Base-by-base conservation (phyloP, 2,113 vertebrate genomes). In the Tachycineta bicolor region DNA sequence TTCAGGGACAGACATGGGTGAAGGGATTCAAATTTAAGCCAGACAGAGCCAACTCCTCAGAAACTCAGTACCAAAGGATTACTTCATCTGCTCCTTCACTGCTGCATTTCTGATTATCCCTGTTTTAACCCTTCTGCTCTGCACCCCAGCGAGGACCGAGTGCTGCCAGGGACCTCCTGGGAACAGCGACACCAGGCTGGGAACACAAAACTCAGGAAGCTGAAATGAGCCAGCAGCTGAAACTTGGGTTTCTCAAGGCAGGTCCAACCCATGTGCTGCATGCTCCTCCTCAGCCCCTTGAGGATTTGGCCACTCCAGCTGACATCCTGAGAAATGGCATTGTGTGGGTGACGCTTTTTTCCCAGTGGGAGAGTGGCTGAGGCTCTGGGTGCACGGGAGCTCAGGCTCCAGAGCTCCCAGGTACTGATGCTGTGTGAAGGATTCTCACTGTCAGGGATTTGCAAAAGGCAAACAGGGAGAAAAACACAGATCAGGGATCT, bases 241-340 rank as follows among this genome's bases (percentile, higher is more conserved):
- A 62, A 59, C n/a, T 20, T 9, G 0, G 37, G 11, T 34, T 6
- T 59, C 44, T 5, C 1, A 7, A 46, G 47, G 60, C 60, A 92
- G 19, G 15, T 41, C 24, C 25, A 33, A 44, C 22, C 24, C 4
- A 1, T 22, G 44, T 65, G 73, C 68, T 3, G 5, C 22, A 8
- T 0, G 1, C 33, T 43, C 67, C 87, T 77, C 12, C 33, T 69
- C n/a, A 44, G 71, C 17, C 20, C 44, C 85, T 28, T 0, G 0
- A 74, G 59, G 39, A 29, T 18, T 37, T 0, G 0, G 21, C 24
- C 0, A 0, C 69, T 71, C 60, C 69, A 39, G 41, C 0, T 15
- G 53, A 76, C 18, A 11, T 39, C 60, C 81, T 31, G 41, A 21
- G 56, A 41, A 29, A 12, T 4, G 1, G 15, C 41, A 39, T 6